These are phyloP conservation scores for Henricia sp. DNA, from an alignment of 53 echinoderm and acorn worm species.

Conservation along the genomic window DNA sequence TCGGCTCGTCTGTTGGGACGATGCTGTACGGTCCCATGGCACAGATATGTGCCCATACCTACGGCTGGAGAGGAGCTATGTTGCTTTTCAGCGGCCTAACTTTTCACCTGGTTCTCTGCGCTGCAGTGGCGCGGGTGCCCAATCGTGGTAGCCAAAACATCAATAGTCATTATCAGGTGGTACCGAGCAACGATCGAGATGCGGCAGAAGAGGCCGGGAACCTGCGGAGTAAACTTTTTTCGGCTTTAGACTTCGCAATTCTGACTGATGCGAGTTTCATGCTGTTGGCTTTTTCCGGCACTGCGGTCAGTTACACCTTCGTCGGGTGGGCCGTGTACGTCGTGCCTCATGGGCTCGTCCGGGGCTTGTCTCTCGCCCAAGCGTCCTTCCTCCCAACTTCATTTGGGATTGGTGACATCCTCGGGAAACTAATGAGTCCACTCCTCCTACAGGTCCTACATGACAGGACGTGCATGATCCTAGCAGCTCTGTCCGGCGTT, in stretches of 20 bases:
- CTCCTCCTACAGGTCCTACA: background rate
- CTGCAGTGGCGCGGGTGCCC: background rate
- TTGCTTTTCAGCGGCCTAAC: background rate
- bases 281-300: background rate
- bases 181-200: background rate
- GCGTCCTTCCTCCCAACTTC: constrained; percentile 8
- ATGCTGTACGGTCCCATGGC: constrained; percentile 16
- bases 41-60: background rate
- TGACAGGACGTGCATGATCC: background rate
- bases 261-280: background rate
- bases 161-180: background rate
- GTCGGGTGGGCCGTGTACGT: constrained; percentile 5
- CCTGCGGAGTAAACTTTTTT: background rate
- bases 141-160: too few relatives aligned
- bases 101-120: constrained; percentile 1
- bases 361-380: background rate
- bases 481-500: background rate
- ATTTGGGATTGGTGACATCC: too few relatives aligned
- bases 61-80: constrained; percentile 5
- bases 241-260: background rate
- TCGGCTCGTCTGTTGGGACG: background rate
- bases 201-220: background rate
- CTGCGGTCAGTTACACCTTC: background rate
- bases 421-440: background rate
- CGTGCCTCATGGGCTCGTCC: background rate